These are phyloP conservation scores for Anodontia alba DNA, from an alignment of 2,888 invertebrate species.

Conservation along the genomic window DNA sequence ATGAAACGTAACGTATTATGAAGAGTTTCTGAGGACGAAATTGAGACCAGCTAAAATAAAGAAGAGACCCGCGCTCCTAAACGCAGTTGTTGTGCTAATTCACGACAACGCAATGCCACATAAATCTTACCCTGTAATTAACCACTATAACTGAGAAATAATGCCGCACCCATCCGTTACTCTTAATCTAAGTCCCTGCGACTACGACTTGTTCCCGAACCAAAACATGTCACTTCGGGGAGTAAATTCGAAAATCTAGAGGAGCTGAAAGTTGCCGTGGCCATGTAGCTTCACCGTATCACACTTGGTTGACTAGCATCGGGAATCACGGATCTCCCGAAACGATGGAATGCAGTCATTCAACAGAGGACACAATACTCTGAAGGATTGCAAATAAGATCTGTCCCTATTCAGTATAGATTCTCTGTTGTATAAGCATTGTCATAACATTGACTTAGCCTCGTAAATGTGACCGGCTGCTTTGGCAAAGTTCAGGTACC, in stretches of 20 bases:
- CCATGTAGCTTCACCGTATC: no score
- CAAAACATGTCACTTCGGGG: no score
- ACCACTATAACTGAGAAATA: conserved; percentile 2
- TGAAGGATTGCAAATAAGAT: no score
- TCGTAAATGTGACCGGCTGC: neutral
- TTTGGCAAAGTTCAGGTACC: no score
- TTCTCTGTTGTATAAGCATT: neutral
- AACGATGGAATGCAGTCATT: no score
- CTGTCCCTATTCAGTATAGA: neutral
- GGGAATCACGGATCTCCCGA: no score
- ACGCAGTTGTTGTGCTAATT: neutral
- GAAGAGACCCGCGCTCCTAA: conserved; percentile 18
- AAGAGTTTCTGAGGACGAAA: neutral
- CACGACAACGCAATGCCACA: conserved; percentile 25
- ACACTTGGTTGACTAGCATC: no score
- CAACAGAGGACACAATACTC: no score
- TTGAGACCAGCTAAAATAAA: conserved; percentile 13
- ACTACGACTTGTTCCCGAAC: conserved; percentile 23
- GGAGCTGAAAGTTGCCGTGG: no score
- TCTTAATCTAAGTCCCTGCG: neutral
- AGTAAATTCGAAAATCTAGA: no score
- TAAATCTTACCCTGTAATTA: conserved; percentile 5
- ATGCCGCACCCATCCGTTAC: neutral
- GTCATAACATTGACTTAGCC: neutral
- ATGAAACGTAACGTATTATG: conserved; percentile 22